Conservation (phyloP, 2,888 invertebrate genomes). For the Sarcophaga caerulescens region DNA sequence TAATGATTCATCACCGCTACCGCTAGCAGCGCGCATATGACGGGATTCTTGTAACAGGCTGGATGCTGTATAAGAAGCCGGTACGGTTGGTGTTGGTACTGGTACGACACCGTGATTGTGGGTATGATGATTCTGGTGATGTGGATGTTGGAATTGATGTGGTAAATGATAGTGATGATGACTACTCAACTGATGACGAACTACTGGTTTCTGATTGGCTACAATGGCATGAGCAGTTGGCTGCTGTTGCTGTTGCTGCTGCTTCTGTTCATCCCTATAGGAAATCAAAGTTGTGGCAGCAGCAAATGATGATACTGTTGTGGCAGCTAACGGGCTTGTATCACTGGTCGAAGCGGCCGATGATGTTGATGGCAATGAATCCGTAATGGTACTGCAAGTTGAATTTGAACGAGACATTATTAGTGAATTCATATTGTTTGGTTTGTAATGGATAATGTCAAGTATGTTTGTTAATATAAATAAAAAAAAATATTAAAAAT, state of each 20-base stretch:
- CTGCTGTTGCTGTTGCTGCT: conserved; percentile 68
- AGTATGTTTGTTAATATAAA: background rate
- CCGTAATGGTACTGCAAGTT: conserved; percentile 71
- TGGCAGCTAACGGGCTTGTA: conserved; percentile 62
- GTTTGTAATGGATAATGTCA: conserved; percentile 6
- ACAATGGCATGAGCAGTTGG: conserved; percentile 69
- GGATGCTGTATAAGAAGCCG: conserved; percentile 72
- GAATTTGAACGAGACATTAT: conserved; percentile 71
- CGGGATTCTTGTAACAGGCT: conserved; percentile 68
- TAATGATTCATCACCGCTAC: conserved; percentile 64
- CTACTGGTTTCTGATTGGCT: conserved; percentile 71
- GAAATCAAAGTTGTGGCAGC: conserved; percentile 67
- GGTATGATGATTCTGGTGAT: conserved; percentile 79
- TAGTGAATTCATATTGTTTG: background rate
- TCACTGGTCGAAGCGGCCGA: conserved; percentile 66
- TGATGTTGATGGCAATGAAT: conserved; percentile 65
- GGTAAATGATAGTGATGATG: conserved; percentile 79
- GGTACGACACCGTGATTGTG: conserved; percentile 75
- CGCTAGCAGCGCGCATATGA: conserved; percentile 65
- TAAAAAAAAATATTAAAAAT: conserved; percentile 8
- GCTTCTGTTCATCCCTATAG: conserved; percentile 64
- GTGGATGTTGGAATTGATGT: conserved; percentile 79
- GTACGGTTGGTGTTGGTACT: conserved; percentile 76
- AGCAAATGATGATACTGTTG: conserved; percentile 60
- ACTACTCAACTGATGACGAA: conserved; percentile 77